Percentiles rank a stretch among this genome's conserved stretches.
phyloP scores from a whole-genome alignment of 2,113 vertebrate genomes.

The Tetrax tetrax region DNA sequence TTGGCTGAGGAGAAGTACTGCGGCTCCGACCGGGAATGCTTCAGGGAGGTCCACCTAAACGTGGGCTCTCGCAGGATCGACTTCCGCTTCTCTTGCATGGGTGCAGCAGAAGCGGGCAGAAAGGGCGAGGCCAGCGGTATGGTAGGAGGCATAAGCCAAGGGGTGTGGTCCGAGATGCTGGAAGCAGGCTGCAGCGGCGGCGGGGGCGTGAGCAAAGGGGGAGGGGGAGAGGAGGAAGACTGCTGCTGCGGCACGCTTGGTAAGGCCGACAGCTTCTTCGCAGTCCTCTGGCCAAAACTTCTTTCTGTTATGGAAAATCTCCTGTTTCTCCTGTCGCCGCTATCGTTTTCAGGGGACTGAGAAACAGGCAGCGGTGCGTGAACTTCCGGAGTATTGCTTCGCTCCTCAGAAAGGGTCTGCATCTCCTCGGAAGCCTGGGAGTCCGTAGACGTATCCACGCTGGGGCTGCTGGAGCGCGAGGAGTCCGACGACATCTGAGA shows the following conservation, averaged over 20 bases:
- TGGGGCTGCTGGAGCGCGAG: conserved; percentile 95
- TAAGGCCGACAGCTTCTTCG: conserved; percentile 84
- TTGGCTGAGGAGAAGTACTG: conserved; percentile 98
- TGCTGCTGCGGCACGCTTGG: conserved; percentile 81
- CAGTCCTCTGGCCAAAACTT: conserved; percentile 81
- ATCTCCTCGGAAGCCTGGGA: conserved; percentile 95
- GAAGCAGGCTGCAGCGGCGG: conserved; percentile 80
- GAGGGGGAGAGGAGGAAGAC: conserved; percentile 91
- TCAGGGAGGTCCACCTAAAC: conserved; percentile 93
- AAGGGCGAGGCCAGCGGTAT: conserved; percentile 85
- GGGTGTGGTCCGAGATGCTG: conserved; percentile 85
- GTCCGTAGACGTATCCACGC: conserved; percentile 93
- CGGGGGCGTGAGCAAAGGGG: conserved; percentile 86
- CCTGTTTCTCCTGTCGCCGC: conserved; percentile 78
- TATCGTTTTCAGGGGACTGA: conserved; percentile 79
- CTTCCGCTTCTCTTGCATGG: conserved; percentile 89
- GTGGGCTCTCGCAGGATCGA: conserved; percentile 95
- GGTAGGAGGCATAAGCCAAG: conserved; percentile 92
- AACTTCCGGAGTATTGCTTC: conserved; percentile 79
- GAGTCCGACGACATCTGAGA: conserved; percentile 97
- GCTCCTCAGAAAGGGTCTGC: conserved; percentile 86
- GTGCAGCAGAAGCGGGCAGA: conserved; percentile 80
- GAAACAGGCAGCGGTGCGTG: conserved; percentile 81
- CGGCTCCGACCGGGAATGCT: conserved; percentile 86
- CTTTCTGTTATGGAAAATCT: conserved; percentile 80